These are phyloP conservation scores for Amiota minor DNA, from an alignment of 2,888 invertebrate genomes.

Conservation along the genomic window DNA sequence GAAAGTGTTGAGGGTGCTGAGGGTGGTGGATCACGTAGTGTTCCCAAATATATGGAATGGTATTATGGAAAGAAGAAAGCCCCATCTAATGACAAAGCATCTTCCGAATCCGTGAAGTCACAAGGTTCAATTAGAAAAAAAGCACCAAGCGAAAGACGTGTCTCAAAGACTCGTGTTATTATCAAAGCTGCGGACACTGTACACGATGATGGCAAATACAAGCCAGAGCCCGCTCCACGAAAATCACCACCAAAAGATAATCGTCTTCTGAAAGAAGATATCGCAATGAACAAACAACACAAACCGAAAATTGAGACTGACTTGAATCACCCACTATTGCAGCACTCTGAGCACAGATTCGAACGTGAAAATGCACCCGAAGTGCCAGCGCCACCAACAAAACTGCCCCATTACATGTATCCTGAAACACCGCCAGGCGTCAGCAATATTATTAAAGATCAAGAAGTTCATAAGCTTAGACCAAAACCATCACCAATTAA, in stretches of 20 bases:
- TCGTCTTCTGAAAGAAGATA: slow-evolving; percentile 71
- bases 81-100: slow-evolving; percentile 59
- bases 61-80: slow-evolving; percentile 78
- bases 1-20: slow-evolving; percentile 42
- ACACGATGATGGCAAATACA: slow-evolving; percentile 73
- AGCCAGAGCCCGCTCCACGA: slow-evolving; percentile 73
- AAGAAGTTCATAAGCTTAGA: slow-evolving; percentile 45
- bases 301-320: slow-evolving; percentile 74
- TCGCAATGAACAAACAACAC: slow-evolving; percentile 76
- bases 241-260: slow-evolving; percentile 69
- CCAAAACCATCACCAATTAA: slow-evolving; percentile 73
- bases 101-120: slow-evolving; percentile 59
- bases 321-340: slow-evolving; percentile 81
- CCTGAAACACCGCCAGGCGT: slow-evolving; percentile 74
- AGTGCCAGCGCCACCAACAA: slow-evolving; percentile 75
- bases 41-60: slow-evolving; percentile 86
- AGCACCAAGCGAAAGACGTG: slow-evolving; percentile 57
- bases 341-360: slow-evolving; percentile 85
- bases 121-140: slow-evolving; percentile 54
- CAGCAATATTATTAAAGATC: slow-evolving; percentile 45
- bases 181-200: slow-evolving; percentile 60
- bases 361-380: slow-evolving; percentile 76
- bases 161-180: slow-evolving; percentile 63
- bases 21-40: slow-evolving; percentile 73
- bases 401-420: slow-evolving; percentile 78